These are phyloP conservation scores for Temnothorax curvispinosus DNA, from an alignment of 1,140 invertebrate species.

Conservation along the genomic window DNA sequence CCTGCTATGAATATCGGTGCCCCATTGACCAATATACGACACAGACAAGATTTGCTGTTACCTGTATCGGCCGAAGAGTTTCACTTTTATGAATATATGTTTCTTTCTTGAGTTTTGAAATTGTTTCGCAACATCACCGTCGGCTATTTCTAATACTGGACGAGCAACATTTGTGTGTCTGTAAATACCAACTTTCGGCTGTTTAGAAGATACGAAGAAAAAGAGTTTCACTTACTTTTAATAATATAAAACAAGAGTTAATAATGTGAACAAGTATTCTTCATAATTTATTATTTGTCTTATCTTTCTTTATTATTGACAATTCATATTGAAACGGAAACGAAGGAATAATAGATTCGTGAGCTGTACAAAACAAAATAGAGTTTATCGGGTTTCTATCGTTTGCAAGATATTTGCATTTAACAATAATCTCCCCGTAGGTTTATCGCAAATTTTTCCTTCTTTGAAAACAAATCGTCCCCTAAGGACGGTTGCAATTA, in stretches of 20 bases:
- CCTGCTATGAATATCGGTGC: slow-evolving; percentile 64
- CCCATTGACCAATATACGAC: slow-evolving; percentile 63
- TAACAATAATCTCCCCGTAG: neutral
- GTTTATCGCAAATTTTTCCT: neutral
- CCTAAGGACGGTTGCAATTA: neutral
- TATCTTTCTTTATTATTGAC: neutral
- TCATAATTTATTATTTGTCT: neutral
- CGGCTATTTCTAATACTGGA: neutral
- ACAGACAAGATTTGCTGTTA: slow-evolving; percentile 19
- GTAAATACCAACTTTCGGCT: neutral
- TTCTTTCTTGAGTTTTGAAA: slow-evolving; percentile 41
- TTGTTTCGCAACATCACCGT: neutral
- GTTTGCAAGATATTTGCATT: slow-evolving; percentile 8
- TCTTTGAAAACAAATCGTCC: slow-evolving; percentile 4
- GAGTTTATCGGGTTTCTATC: neutral
- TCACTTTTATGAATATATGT: slow-evolving; percentile 65
- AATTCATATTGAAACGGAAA: neutral
- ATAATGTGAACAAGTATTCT: neutral
- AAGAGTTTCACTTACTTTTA: neutral
- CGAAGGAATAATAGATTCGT: neutral
- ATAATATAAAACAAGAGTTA: neutral
- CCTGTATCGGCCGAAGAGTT: slow-evolving; percentile 36
- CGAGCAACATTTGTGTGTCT: neutral
- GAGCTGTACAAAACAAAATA: neutral
- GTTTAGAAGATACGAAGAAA: neutral